These are phyloP conservation scores for Melanostoma mellinum DNA, from an alignment of 2,888 invertebrate species.

Conservation along the genomic window DNA sequence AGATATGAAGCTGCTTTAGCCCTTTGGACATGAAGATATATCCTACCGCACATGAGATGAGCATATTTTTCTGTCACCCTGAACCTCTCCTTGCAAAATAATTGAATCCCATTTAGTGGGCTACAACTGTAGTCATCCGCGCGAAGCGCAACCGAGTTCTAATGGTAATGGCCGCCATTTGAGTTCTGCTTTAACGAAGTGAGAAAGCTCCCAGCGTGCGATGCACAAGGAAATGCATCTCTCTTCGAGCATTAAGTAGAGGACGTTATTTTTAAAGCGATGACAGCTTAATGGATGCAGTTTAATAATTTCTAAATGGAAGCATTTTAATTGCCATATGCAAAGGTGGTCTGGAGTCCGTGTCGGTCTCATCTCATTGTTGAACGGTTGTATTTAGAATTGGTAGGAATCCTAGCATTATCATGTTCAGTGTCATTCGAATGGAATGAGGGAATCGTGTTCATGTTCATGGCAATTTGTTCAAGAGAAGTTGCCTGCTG, in stretches of 20 bases:
- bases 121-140: conserved; percentile 25
- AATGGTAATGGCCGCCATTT: conserved; percentile 36
- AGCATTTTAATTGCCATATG: conserved; percentile 70
- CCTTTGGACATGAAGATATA: conserved; percentile 62
- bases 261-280: conserved; percentile 60
- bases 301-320: conserved; percentile 68
- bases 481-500: conserved; percentile 25
- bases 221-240: conserved; percentile 47
- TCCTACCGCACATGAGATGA: conserved; percentile 50
- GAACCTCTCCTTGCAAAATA: conserved; percentile 63
- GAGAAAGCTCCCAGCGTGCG: conserved; percentile 38
- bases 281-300: conserved; percentile 72
- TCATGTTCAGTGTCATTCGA: conserved; percentile 67
- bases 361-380: conserved; percentile 15
- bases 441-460: conserved; percentile 63
- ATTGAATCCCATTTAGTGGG: conserved; percentile 68
- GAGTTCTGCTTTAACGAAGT: conserved; percentile 29
- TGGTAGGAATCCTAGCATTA: conserved; percentile 27
- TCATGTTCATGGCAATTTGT: conserved; percentile 68
- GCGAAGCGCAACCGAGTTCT: conserved; percentile 42
- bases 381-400: not conserved
- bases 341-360: conserved; percentile 45
- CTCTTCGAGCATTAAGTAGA: conserved; percentile 19
- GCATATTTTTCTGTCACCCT: conserved; percentile 69
- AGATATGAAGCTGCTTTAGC: conserved; percentile 13